Evolutionary conservation across 2,113 vertebrate genomes (phyloP).

Genomic region (Pachyramphus minor): DNA sequence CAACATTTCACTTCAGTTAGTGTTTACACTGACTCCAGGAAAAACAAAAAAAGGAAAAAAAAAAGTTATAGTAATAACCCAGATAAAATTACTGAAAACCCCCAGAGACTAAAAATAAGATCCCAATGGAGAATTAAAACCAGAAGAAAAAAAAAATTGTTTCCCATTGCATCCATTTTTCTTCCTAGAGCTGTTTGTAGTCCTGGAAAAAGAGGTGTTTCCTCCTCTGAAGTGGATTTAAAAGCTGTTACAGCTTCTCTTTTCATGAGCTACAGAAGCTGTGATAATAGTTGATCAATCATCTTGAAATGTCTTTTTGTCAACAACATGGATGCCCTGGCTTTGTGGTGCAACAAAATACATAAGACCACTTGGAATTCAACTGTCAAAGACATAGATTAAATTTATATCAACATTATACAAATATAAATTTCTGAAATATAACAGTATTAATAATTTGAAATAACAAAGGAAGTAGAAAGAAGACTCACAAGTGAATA

Average conservation of each 20-base stretch:
- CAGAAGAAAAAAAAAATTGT: not conserved
- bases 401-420: not conserved
- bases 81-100: not conserved
- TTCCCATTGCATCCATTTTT: not conserved
- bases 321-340: not conserved
- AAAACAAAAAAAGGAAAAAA: not conserved
- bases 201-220: not conserved
- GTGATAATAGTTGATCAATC: not conserved
- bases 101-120: not conserved
- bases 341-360: not conserved
- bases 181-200: not conserved
- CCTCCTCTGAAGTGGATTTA: not conserved
- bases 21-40: not conserved
- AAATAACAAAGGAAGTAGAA: not conserved
- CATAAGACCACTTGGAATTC: not conserved
- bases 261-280: not conserved
- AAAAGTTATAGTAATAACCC: not conserved
- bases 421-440: not conserved
- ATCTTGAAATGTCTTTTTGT: not conserved
- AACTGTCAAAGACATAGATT: not conserved
- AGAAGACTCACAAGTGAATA: not conserved
- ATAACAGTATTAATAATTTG: conserved; percentile 22
- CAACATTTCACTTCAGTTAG: not conserved
- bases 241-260: not conserved
- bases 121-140: not conserved